phyloP scores from a whole-genome alignment of 1,140 invertebrate species.

The Tetramorium simillimum region DNA sequence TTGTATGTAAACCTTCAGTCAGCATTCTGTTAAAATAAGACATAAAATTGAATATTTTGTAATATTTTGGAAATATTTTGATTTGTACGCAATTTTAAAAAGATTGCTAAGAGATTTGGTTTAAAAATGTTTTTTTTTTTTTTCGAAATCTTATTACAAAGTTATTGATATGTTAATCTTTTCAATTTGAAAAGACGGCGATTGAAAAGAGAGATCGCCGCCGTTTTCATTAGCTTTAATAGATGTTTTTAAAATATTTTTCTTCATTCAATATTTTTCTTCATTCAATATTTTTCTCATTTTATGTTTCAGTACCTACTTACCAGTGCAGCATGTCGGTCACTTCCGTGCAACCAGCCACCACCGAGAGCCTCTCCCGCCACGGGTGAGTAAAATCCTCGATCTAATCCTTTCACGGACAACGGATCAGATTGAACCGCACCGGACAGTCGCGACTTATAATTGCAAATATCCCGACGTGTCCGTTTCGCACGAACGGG shows the following conservation, averaged over 20 bases:
- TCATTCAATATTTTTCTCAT: conserved; percentile 23
- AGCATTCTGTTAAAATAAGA: background rate
- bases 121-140: background rate
- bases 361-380: conserved; percentile 79
- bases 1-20: background rate
- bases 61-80: background rate
- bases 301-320: conserved; percentile 74
- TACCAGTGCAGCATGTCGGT: conserved; percentile 78
- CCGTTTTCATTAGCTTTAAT: background rate
- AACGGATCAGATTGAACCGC: background rate
- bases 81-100: background rate
- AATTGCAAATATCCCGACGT: conserved; percentile 31
- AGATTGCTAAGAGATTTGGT: background rate
- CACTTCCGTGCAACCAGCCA: conserved; percentile 78
- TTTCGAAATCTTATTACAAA: background rate
- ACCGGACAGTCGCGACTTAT: background rate
- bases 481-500: background rate
- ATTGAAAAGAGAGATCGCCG: background rate
- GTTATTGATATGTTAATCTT: no score
- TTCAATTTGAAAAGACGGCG: background rate
- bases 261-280: background rate
- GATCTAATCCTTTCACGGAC: conserved; percentile 19
- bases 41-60: background rate
- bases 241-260: no score
- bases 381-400: conserved; percentile 76